Base-by-base conservation (phyloP, 2,888 invertebrate species). In the Eupithecia pulchellata region DNA sequence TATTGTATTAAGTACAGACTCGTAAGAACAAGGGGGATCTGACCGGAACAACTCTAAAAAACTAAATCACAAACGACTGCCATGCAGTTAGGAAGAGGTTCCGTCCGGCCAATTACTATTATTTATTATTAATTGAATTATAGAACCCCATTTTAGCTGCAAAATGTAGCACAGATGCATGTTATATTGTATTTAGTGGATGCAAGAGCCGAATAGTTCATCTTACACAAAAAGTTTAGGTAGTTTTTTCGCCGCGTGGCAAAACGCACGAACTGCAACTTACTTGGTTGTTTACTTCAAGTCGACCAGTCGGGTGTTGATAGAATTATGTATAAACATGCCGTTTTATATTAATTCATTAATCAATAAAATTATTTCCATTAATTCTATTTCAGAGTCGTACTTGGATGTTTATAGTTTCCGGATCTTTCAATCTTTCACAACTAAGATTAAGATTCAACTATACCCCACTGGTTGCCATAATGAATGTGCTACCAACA, bases 291-390 rank as follows among this genome's bases (percentile, higher is more conserved):
- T n/a, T n/a, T n/a, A n/a, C n/a, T n/a, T n/a, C n/a, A n/a, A n/a
- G n/a, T n/a, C n/a, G n/a, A 75, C 67, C 72, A 76, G 62, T 62
- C 68, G 60, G 47, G 68, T 66, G 82, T 70, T 79, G 82, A 83
- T 73, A 76, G 81, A 81, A 67, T 72, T 79, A 83, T n/a, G n/a
- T n/a, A n/a, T 79, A 83, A 82, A 82, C 78, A 74, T 64, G 73
- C 52, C 75, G n/a, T n/a, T n/a, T n/a, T n/a, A n/a, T n/a, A n/a
- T n/a, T n/a, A n/a, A n/a, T n/a, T n/a, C n/a, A n/a, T n/a, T n/a
- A n/a, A n/a, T n/a, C n/a, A n/a, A n/a, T n/a, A n/a, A n/a, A n/a
- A n/a, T n/a, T n/a, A n/a, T n/a, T n/a, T n/a, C n/a, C n/a, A n/a
- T n/a, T n/a, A n/a, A n/a, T n/a, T n/a, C 47, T 20, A 47, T 47